Percentiles rank a stretch among this genome's conserved stretches.
These are phyloP conservation scores for Sesamia nonagrioides DNA, from an alignment of 1,140 invertebrate species.

Conservation along the genomic window DNA sequence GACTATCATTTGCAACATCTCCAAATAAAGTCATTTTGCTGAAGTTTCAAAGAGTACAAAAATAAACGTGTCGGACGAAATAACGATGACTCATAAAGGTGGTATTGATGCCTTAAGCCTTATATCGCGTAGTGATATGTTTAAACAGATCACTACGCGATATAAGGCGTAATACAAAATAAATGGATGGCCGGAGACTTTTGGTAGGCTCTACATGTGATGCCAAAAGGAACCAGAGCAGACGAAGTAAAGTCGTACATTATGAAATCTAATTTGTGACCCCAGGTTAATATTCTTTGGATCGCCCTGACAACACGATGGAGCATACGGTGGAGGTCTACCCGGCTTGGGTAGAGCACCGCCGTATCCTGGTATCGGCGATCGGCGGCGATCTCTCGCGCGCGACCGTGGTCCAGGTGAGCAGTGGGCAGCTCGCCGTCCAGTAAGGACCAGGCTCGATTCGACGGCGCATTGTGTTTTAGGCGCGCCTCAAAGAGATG, in stretches of 20 bases:
- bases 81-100: conserved; percentile 74
- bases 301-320: too few species aligned
- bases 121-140: too few species aligned
- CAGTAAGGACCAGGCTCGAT: too few species aligned
- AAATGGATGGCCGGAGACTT: conserved; percentile 80
- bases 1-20: not conserved
- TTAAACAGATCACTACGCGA: conserved; percentile 51
- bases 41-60: conserved; percentile 57
- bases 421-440: too few species aligned
- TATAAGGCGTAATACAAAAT: conserved; percentile 60
- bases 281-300: conserved; percentile 65
- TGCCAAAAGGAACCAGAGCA: conserved; percentile 74
- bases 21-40: not conserved
- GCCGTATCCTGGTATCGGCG: too few species aligned
- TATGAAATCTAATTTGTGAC: conserved; percentile 69
- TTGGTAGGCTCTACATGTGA: conserved; percentile 84
- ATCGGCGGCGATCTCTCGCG: too few species aligned
- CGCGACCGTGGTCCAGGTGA: too few species aligned
- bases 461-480: too few species aligned
- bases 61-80: conserved; percentile 67
- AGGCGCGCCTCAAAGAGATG: too few species aligned
- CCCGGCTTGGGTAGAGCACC: too few species aligned
- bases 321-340: too few species aligned
- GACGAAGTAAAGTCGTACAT: conserved; percentile 77
- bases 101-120: conserved; percentile 59